Evolutionary conservation across 2,888 invertebrate genomes (phyloP), one percentile per base, ranked within the genome.

Genomic region (Octodonta nipae): DNA sequence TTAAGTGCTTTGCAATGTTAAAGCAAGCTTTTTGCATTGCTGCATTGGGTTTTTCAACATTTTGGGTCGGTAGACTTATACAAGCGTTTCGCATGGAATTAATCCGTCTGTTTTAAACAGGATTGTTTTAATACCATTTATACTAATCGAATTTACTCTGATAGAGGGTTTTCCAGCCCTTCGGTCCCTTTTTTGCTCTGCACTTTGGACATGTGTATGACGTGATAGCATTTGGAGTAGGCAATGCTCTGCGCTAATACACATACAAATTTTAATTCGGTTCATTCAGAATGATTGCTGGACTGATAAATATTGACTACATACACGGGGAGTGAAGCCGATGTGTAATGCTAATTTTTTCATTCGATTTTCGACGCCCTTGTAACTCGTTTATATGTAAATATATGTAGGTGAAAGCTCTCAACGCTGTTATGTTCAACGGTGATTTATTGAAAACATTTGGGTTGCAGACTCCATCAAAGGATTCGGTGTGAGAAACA

Each of bases 81-180:
- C 34, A 37, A 38, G 31, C 31, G 37, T 38, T 44, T 40, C 41
- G 40, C 41, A 44, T 41, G 45, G 52, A 50, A 49, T 54, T 55
- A 50, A 47, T 49, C 52, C 47, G 48, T 40, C 44, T 41, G 40
- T 41, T 61, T 55, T 57, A 63, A 66, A 65, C 61, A 58, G 67
- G 67, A 67, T 67, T 68, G 67, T 68, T 68, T 67, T 68, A 68
- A 68, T 67, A 63, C 66, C 64, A 64, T 68, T 67, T 65, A 63
- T 64, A 62, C 66, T 66, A 67, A 68, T 68, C 67, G 67, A 67
- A 68, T 68, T 67, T 67, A 61, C 57, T 52, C 52, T 45, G 53
- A 56, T 56, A 54, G 26, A 13, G 26, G 26, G 26, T 3, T 8
- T 26, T 13, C 2, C 54, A 49, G 54, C 36, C 39, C 42, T 20